Evolutionary conservation across 2,797 vertebrate species (phyloP), one percentile per base, ranked within the genome.

Genomic region (Parambassis ranga): DNA sequence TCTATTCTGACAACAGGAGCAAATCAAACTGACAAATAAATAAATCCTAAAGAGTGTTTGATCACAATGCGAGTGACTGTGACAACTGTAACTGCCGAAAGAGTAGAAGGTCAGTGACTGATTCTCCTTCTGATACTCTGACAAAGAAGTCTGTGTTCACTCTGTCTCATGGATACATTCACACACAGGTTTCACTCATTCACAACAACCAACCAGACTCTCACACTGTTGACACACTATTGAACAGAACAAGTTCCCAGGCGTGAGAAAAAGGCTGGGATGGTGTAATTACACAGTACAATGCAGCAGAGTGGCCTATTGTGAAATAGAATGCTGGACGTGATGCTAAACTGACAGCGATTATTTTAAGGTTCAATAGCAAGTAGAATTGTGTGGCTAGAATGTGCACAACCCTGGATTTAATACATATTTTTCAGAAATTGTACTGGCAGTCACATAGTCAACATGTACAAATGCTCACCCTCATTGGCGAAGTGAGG

Each of bases 401-500:
- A n/a, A n/a, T n/a, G n/a, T n/a, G n/a, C n/a, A n/a, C n/a, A n/a
- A n/a, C n/a, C n/a, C n/a, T n/a, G n/a, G n/a, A n/a, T n/a, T n/a
- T n/a, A n/a, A n/a, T n/a, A n/a, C n/a, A n/a, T n/a, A n/a, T n/a
- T n/a, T n/a, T n/a, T n/a, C n/a, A n/a, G n/a, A n/a, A n/a, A n/a
- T 10, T 35, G n/a, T 15, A 22, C 16, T 37, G 1, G 3, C 0
- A 33, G 33, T 33, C 14, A 28, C 35, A 24, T 14, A 19, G 1
- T 43, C 6, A 39, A n/a, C 9, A n/a, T n/a, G n/a, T 8, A 9
- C 5, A 27, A 23, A 13, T 4, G 16, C 92, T 74, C 90, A 99
- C 98, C 98, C 92, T 98, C 96, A 0, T 98, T 96, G 7, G 94
- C 58, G 28, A 93, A 91, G 14, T 93, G 89, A 0, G 96, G 95